Conservation (phyloP, 2,888 invertebrate genomes). For the Eilema depressum region DNA sequence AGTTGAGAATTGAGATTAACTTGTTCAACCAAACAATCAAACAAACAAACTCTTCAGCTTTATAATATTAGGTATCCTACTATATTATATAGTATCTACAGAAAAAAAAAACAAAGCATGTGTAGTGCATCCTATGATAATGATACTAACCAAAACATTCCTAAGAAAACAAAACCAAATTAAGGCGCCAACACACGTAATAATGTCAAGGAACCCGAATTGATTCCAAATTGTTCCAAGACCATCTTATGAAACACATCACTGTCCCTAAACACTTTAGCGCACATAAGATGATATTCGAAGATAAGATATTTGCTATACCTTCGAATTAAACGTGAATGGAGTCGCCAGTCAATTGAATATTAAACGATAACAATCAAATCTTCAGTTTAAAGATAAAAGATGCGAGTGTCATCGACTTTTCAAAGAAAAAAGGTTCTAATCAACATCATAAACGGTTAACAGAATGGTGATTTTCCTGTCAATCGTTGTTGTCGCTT, state of each 20-base stretch:
- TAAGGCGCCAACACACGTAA: too few species aligned
- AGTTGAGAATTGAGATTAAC: too few species aligned
- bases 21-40: too few species aligned
- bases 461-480: not conserved
- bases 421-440: conserved; percentile 1
- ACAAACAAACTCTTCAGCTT: too few species aligned
- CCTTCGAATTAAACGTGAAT: not conserved
- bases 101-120: too few species aligned
- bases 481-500: not conserved
- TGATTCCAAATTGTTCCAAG: conserved; percentile 20
- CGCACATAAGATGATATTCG: not conserved
- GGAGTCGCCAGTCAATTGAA: not conserved
- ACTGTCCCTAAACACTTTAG: not conserved
- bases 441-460: not conserved
- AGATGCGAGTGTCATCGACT: not conserved
- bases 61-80: too few species aligned
- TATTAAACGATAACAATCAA: not conserved
- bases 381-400: not conserved
- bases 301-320: not conserved
- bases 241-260: conserved; percentile 7
- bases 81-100: too few species aligned
- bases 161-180: too few species aligned
- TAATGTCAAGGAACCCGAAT: conserved; percentile 4
- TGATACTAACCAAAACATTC: too few species aligned
- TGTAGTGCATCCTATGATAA: too few species aligned